These are phyloP conservation scores for Paramisgurnus dabryanus DNA, from an alignment of 2,113 vertebrate species.

Conservation along the genomic window DNA sequence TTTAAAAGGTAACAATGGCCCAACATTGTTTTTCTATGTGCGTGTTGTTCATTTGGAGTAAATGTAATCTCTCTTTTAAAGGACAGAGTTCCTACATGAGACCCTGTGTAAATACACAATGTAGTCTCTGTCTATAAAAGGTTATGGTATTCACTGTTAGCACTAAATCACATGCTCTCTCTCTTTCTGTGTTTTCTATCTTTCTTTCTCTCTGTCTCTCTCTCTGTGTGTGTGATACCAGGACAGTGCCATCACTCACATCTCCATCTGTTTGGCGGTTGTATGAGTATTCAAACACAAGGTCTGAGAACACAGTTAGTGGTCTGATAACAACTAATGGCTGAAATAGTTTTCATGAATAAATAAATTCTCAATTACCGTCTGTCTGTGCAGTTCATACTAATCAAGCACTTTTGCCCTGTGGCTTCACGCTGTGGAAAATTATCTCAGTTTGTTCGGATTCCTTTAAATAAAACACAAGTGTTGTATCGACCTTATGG, in stretches of 20 bases:
- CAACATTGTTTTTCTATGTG: slow-evolving; percentile 13
- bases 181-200: too few species aligned
- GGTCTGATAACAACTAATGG: background rate
- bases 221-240: slow-evolving; percentile 13
- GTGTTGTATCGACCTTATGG: background rate
- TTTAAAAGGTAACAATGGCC: too few species aligned
- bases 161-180: slow-evolving; percentile 49
- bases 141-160: slow-evolving; percentile 68
- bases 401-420: slow-evolving; percentile 5
- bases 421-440: background rate
- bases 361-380: slow-evolving; percentile 1
- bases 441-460: slow-evolving; percentile 3
- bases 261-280: background rate
- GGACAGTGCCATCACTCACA: background rate
- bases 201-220: too few species aligned
- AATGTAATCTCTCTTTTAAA: slow-evolving; percentile 15
- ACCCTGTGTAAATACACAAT: slow-evolving; percentile 52
- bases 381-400: slow-evolving; percentile 13
- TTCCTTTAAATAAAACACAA: slow-evolving; percentile 6
- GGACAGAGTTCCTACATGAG: slow-evolving; percentile 51
- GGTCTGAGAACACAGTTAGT: background rate
- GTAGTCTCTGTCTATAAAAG: slow-evolving; percentile 72
- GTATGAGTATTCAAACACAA: background rate
- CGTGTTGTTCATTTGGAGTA: slow-evolving; percentile 40
- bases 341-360: background rate